These are phyloP conservation scores for Montipora sp. DNA, from an alignment of 64 coral and sea anemone genomes.

Conservation along the genomic window DNA sequence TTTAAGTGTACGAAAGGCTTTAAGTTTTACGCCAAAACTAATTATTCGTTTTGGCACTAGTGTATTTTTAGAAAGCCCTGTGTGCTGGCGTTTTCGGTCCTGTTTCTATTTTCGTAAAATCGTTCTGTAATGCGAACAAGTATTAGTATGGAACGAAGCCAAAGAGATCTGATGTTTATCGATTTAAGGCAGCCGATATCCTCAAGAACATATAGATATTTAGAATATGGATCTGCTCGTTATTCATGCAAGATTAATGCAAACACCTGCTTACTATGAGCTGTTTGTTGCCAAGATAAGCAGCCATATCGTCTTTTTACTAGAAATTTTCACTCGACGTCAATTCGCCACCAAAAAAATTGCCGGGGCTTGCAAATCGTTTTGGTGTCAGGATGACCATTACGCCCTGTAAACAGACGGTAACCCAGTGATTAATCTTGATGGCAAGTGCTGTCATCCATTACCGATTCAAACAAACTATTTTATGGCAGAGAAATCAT, in stretches of 20 bases:
- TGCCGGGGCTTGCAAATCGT: too few relatives aligned
- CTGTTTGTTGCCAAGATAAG: background rate
- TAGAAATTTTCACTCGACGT: background rate
- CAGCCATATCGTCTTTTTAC: too few relatives aligned
- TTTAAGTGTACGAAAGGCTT: slow-evolving; percentile 66
- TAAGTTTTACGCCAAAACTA: slow-evolving; percentile 64
- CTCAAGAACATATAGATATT: background rate
- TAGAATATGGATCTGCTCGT: slow-evolving; percentile 8
- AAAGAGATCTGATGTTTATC: background rate
- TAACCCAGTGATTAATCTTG: too few relatives aligned
- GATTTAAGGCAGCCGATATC: background rate
- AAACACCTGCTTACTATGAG: slow-evolving; percentile 24
- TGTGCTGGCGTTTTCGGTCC: too few relatives aligned
- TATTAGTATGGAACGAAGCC: background rate
- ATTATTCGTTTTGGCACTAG: slow-evolving; percentile 33
- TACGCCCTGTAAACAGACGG: too few relatives aligned
- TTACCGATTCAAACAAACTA: background rate
- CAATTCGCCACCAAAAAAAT: too few relatives aligned
- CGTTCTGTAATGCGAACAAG: background rate
- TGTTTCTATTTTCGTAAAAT: background rate
- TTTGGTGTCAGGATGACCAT: too few relatives aligned
- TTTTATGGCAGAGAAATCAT: background rate
- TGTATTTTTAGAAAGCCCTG: slow-evolving; percentile 25
- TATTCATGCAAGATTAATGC: slow-evolving; percentile 18
- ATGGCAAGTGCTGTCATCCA: background rate